Conservation (phyloP, 2,113 vertebrate genomes). For the Microcebus griseorufus region DNA sequence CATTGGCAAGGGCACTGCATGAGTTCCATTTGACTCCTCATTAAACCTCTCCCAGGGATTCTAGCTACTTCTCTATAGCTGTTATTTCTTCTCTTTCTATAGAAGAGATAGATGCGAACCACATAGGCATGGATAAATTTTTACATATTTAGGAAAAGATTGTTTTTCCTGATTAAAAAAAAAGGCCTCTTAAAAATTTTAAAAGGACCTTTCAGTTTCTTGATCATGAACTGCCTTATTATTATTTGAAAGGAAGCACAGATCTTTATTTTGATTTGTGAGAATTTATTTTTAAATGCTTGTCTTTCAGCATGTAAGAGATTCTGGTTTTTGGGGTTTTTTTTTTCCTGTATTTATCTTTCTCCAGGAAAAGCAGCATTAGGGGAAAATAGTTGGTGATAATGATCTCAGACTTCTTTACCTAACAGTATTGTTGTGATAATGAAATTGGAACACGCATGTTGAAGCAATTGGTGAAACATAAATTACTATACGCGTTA, state of each 20-base stretch:
- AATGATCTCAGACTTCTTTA: not conserved
- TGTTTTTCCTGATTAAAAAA: not conserved
- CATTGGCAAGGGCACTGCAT: not conserved
- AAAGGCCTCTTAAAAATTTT: not conserved
- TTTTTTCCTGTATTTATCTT: not conserved
- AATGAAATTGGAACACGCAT: not conserved
- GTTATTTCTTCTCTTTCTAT: not conserved
- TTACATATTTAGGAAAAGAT: not conserved
- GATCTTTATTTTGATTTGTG: not conserved
- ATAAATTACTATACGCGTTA: not conserved
- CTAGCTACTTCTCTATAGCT: not conserved
- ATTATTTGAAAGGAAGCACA: not conserved
- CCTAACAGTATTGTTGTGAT: not conserved
- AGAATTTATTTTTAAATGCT: not conserved
- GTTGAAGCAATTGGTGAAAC: not conserved
- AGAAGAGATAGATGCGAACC: not conserved
- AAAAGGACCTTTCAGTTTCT: not conserved
- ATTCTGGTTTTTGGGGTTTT: not conserved
- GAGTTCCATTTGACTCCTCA: conserved; percentile 63
- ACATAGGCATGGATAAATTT: not conserved
- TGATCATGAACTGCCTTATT: not conserved
- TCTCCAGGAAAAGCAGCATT: not conserved
- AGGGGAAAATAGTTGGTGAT: not conserved
- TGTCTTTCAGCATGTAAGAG: not conserved
- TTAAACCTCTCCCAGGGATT: conserved; percentile 52